Conservation (phyloP, 2,113 vertebrate genomes). For the Sapajus apella region DNA sequence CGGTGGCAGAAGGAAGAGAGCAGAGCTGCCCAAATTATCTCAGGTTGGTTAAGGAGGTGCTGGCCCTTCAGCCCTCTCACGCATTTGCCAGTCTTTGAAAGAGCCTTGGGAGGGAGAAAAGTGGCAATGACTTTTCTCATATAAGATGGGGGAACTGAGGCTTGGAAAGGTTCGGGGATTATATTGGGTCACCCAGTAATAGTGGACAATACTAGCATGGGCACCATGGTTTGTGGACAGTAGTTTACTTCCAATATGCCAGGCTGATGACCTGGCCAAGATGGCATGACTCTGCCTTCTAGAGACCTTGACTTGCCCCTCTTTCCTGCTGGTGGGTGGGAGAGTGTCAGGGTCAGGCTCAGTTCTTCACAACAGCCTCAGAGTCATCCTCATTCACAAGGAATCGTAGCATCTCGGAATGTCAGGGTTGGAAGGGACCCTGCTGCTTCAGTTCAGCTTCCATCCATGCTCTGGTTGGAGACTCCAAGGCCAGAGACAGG, state of each 20-base stretch:
- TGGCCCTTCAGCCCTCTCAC: fast-evolving
- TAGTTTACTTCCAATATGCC: not conserved
- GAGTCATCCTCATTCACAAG: fast-evolving
- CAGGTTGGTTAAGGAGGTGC: not conserved
- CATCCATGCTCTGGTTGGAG: fast-evolving
- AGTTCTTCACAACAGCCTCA: not conserved
- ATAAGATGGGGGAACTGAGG: not conserved
- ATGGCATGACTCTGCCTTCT: not conserved
- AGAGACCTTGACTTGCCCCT: not conserved
- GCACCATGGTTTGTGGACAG: not conserved
- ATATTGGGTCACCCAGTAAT: not conserved
- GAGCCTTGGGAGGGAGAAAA: not conserved
- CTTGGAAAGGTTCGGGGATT: not conserved
- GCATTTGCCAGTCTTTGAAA: not conserved
- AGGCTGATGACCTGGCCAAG: not conserved
- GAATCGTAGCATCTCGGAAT: too few species aligned
- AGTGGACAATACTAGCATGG: too few species aligned
- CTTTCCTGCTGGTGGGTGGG: not conserved
- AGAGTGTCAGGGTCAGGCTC: not conserved
- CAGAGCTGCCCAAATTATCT: fast-evolving
- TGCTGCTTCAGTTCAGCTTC: not conserved
- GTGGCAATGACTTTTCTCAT: not conserved
- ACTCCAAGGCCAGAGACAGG: fast-evolving
- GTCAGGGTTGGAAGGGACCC: not conserved
- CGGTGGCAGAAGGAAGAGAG: not conserved